Evolutionary conservation across 1,140 invertebrate genomes (phyloP), one percentile per base, ranked within the genome.

Genomic region (Phthorimaea operculella): DNA sequence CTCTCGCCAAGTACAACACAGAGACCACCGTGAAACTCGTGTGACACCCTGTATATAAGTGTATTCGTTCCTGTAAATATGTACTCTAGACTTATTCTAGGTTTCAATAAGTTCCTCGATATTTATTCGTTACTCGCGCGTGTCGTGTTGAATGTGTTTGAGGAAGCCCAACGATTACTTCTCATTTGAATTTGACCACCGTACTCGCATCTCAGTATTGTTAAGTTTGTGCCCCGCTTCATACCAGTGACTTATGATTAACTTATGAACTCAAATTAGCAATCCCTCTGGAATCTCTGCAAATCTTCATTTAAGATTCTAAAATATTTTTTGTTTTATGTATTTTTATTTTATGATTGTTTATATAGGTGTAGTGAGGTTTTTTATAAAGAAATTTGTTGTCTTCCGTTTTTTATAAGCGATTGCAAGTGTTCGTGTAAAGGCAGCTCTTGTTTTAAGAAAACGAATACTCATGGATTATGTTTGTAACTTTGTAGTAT

Each of bases 1-100:
- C 95, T 57, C 87, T 98, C 11, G 90, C 90, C 10, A 93, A 92
- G 70, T 80, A 93, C 58, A 85, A 89, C 74, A 75, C 87, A 45
- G 90, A 91, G 62, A 86, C 87, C 54, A 84, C 82, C 63, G 87
- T 89, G 62, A 91, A 91, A 67, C 89, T 91, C 57, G 89, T 92
- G 63, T 90, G 88, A 80, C 60, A 33, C 7, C 42, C 28, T 6
- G 33, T 28, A 28, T 28, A 28, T 28, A 28, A 12, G 12, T 33
- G 33, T 16, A 36, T 45, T 18, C 51, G 36, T 51, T 53, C 49
- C 56, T 58, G 60, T 65, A 59, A 56, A 68, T 66, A 58, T 58
- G 48, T 14, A 15, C 15, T 11, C 21, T 15, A 47, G 14, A 50
- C 48, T 47, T 39, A 39, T 12, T 39, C 1, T 39, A 39, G 36